Base-by-base conservation (phyloP, 37 sponge, comb jelly and placozoan species). In the Tethya wilhelma region DNA sequence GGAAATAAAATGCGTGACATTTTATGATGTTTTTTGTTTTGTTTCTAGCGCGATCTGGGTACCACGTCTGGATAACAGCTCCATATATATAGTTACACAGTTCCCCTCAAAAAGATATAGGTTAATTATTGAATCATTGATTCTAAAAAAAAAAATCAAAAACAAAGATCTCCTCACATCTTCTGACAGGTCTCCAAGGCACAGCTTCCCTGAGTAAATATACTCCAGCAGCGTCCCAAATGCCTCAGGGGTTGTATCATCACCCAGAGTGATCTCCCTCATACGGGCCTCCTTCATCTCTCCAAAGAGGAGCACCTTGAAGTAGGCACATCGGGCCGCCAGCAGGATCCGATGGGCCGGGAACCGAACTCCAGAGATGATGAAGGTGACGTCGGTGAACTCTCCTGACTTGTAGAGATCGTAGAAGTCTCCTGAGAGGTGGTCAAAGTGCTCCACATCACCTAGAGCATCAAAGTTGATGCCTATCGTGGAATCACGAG, bases 371-470 rank as follows among this genome's bases (percentile, higher is more conserved):
- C 69, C 75, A 20, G 56, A 81, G n/a, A 97, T 90, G 12, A 89
- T 44, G 67, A 97, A 90, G 0, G 81, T 86, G 17, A 95, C 95
- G 55, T 97, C 98, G 0, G 88, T 44, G 46, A 87, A 59, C 22
- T 87, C 83, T 25, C 74, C 73, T 25, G 85, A 84, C 53, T 90
- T 90, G 49, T 77, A 75, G 45, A 90, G 80, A 72, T 82, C 89
- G 17, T 86, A 75, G 39, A 95, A 57, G 58, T 95, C 93, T 22
- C 93, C 88, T 30, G 89, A 84, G 5, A 87, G 36, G 62, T 92
- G 89, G 23, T 92, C 93, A 68, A 81, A 92, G 68, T 92, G 93
- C 71, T 92, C 93, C 71, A 92, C 93, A 38, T 92, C 93, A 2
- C 93, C 93, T 31, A 92, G 65, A 28, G 93, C 93, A 64, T 92